These are phyloP conservation scores for Eupithecia tripunctaria DNA, from an alignment of 2,888 invertebrate genomes.

Conservation along the genomic window DNA sequence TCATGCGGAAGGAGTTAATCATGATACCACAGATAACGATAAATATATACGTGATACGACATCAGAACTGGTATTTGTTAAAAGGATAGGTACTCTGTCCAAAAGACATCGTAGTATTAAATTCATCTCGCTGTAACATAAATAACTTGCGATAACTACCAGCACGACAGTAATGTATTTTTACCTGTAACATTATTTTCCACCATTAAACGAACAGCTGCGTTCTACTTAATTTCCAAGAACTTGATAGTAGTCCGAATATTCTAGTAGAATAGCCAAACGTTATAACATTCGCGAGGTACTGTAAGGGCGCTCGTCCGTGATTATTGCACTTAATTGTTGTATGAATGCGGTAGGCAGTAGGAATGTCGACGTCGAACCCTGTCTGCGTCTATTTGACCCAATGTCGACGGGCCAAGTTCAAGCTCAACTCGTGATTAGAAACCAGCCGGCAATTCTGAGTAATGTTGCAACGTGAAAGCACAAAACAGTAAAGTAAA, in stretches of 20 bases:
- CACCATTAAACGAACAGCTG: slow-evolving; percentile 43
- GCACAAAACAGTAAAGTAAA: slow-evolving; percentile 57
- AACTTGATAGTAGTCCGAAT: slow-evolving; percentile 48
- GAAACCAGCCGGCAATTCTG: slow-evolving; percentile 51
- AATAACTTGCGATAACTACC: slow-evolving; percentile 11
- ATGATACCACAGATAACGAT: slow-evolving; percentile 45
- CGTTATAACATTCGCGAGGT: slow-evolving; percentile 37
- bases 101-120: slow-evolving; percentile 21
- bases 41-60: slow-evolving; percentile 8
- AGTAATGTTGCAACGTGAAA: slow-evolving; percentile 67
- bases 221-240: slow-evolving; percentile 49
- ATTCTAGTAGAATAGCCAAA: slow-evolving; percentile 40
- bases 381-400: slow-evolving; percentile 59
- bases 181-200: slow-evolving; percentile 34
- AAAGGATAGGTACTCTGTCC: background rate
- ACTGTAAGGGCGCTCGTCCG: slow-evolving; percentile 28
- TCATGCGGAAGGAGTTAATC: slow-evolving; percentile 80
- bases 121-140: slow-evolving; percentile 26
- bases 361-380: slow-evolving; percentile 52
- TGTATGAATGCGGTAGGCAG: slow-evolving; percentile 51
- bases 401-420: slow-evolving; percentile 72
- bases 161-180: slow-evolving; percentile 16
- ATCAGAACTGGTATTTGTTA: slow-evolving; percentile 3
- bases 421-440: slow-evolving; percentile 61
- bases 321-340: slow-evolving; percentile 59